Percentiles rank a stretch among this genome's conserved stretches.
These are phyloP conservation scores for Dicaeum eximium DNA, from an alignment of 2,113 vertebrate species.

Conservation along the genomic window DNA sequence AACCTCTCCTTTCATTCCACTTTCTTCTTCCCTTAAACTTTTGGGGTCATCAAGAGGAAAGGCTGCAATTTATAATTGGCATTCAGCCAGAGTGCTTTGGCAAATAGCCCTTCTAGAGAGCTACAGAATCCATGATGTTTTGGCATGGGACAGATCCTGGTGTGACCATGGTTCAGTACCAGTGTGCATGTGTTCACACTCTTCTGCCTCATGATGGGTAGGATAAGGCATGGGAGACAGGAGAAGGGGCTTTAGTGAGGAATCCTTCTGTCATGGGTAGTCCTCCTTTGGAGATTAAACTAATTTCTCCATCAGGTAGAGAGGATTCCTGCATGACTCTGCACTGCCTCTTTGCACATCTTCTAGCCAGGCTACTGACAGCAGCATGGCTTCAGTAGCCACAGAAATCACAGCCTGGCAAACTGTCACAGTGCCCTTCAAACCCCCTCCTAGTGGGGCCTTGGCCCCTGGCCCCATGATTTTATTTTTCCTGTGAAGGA, in stretches of 20 bases:
- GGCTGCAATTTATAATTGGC: neutral
- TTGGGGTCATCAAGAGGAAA: neutral
- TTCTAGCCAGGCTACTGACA: neutral
- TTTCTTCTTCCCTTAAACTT: neutral
- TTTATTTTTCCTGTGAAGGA: neutral
- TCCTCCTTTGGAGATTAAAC: neutral
- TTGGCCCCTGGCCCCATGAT: neutral
- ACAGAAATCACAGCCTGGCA: accelerated
- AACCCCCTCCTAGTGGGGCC: accelerated
- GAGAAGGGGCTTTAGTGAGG: neutral
- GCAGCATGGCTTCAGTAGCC: neutral
- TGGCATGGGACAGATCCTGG: accelerated
- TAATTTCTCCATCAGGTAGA: neutral
- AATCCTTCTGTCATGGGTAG: neutral
- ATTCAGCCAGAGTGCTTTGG: neutral
- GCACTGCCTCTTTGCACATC: neutral
- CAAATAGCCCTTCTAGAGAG: neutral
- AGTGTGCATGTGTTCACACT: accelerated
- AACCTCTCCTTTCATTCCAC: neutral
- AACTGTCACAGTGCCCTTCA: neutral
- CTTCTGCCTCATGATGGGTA: neutral
- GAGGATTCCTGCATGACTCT: accelerated
- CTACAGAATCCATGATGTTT: accelerated
- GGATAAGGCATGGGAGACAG: accelerated
- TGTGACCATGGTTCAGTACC: neutral